Conservation (phyloP, 2,113 vertebrate species). For the Pachycephala philippinensis region DNA sequence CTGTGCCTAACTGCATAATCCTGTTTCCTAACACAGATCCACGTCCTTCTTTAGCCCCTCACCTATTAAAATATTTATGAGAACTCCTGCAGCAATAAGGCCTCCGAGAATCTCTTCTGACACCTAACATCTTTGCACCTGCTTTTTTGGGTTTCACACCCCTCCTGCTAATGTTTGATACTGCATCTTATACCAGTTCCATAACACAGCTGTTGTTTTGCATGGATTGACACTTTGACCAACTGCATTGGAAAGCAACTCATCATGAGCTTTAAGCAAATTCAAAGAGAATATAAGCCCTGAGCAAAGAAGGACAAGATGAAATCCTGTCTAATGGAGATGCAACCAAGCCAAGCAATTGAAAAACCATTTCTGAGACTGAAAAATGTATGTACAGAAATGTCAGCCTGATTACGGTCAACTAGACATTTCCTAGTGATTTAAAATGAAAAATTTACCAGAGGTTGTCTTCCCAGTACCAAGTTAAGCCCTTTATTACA, state of each 20-base stretch:
- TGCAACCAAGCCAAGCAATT: not conserved
- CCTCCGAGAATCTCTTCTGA: not conserved
- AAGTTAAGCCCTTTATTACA: not conserved
- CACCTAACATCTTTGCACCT: slow-evolving; percentile 58
- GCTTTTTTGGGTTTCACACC: slow-evolving; percentile 51
- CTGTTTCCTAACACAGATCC: slow-evolving; percentile 10
- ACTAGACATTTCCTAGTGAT: not conserved
- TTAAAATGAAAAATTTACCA: not conserved
- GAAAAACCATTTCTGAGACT: not conserved
- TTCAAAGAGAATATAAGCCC: not conserved
- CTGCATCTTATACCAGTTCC: not conserved
- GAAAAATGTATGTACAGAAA: not conserved
- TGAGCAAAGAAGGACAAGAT: not conserved
- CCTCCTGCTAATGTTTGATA: slow-evolving; percentile 27
- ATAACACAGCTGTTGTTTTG: slow-evolving; percentile 50
- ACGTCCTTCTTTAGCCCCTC: not conserved
- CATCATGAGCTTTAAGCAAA: not conserved
- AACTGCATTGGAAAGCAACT: not conserved
- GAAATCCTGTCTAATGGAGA: not conserved
- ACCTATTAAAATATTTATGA: slow-evolving; percentile 27
- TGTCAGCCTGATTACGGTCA: not conserved
- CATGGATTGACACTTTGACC: slow-evolving; percentile 20
- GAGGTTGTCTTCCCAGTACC: not conserved
- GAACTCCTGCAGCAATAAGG: not conserved
- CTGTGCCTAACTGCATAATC: not conserved